Conservation (phyloP, 2,888 invertebrate species). For the Hirtodrosophila histrioides region DNA sequence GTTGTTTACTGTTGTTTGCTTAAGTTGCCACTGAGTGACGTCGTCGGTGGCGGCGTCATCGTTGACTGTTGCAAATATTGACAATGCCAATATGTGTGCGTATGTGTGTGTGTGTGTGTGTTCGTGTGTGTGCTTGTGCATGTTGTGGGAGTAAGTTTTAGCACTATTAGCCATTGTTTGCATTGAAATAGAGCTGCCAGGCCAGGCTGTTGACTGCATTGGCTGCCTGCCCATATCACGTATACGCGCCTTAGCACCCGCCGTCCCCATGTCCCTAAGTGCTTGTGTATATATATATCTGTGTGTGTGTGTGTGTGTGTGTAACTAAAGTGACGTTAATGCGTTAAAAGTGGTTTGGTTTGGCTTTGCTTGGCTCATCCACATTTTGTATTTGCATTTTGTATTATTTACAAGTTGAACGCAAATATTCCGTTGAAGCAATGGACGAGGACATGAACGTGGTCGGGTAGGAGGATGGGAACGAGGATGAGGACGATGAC, state of each 20-base stretch:
- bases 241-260: slow-evolving; percentile 48
- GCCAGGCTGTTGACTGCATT: slow-evolving; percentile 25
- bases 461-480: not conserved
- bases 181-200: slow-evolving; percentile 68
- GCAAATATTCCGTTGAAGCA: slow-evolving; percentile 67
- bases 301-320: slow-evolving; percentile 24
- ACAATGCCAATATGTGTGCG: slow-evolving; percentile 58
- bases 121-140: slow-evolving; percentile 20
- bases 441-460: not conserved
- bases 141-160: slow-evolving; percentile 74
- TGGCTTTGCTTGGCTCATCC: slow-evolving; percentile 55
- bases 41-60: slow-evolving; percentile 62
- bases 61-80: slow-evolving; percentile 75
- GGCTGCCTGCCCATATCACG: slow-evolving; percentile 55
- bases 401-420: slow-evolving; percentile 72
- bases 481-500: slow-evolving; percentile 45
- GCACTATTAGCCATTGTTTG: slow-evolving; percentile 77
- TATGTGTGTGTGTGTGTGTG: slow-evolving; percentile 29
- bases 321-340: slow-evolving; percentile 70
- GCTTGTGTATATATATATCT: slow-evolving; percentile 15
- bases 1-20: slow-evolving; percentile 60
- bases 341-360: slow-evolving; percentile 77
- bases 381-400: slow-evolving; percentile 67
- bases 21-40: slow-evolving; percentile 68
- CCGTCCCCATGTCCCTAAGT: slow-evolving; percentile 28